phyloP scores from a whole-genome alignment of 2,797 vertebrate genomes.

The Arctocebus calabarensis region DNA sequence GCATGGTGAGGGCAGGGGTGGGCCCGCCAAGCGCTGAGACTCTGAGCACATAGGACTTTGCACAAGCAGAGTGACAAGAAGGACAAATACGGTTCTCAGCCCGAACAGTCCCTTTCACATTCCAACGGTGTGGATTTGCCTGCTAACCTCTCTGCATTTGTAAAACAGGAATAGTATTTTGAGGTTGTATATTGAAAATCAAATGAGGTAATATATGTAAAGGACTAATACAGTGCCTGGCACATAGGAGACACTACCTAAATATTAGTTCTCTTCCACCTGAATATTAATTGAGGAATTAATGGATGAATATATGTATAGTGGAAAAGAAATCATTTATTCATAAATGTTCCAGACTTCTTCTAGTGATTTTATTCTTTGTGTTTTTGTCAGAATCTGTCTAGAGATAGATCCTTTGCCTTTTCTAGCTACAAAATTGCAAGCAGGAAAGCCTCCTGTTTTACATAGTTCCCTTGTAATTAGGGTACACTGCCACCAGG shows the following conservation, averaged over 20 bases:
- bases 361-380: conserved; percentile 35
- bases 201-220: background rate
- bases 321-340: conserved; percentile 20
- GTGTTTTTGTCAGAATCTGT: conserved; percentile 3
- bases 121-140: background rate
- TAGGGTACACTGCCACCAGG: conserved; percentile 3
- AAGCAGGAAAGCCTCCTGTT: background rate
- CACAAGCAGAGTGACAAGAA: background rate
- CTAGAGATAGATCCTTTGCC: background rate
- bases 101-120: background rate
- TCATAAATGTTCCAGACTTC: background rate
- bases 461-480: conserved; percentile 33
- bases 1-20: background rate
- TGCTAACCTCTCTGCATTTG: background rate
- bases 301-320: background rate
- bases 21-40: background rate
- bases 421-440: background rate
- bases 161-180: background rate
- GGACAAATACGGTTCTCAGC: background rate
- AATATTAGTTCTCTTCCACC: background rate
- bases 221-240: background rate
- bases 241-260: background rate
- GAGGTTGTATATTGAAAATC: background rate
- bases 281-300: background rate
- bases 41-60: background rate